phyloP scores from a whole-genome alignment of 2,888 invertebrate genomes.

The Resseliella maxima region DNA sequence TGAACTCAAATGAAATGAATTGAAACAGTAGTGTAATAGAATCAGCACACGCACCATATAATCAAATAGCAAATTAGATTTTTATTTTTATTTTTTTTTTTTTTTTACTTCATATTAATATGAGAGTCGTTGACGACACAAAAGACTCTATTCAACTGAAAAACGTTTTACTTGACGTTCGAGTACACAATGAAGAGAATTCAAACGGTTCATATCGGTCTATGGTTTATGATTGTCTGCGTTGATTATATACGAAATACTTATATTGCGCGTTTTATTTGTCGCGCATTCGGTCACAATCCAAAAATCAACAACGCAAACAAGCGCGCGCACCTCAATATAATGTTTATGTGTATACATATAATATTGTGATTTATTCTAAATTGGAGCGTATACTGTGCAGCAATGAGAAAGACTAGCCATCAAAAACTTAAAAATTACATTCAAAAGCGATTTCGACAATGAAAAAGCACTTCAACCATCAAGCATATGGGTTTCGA shows the following conservation, averaged over 20 bases:
- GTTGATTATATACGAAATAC: conserved; percentile 24
- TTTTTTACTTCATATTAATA: not conserved
- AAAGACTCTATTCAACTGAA: not conserved
- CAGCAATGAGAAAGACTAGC: not conserved
- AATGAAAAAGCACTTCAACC: not conserved
- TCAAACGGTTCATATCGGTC: not conserved
- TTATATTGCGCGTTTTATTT: conserved; percentile 23
- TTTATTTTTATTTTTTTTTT: not conserved
- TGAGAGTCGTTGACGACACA: not conserved
- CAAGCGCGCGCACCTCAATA: not conserved
- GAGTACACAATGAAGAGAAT: not conserved
- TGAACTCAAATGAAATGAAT: not conserved
- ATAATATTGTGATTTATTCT: conserved; percentile 3
- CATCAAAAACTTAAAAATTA: not conserved
- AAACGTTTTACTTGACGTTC: not conserved
- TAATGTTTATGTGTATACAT: not conserved
- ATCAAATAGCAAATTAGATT: not conserved
- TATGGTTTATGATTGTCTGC: no score
- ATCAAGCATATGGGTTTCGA: not conserved
- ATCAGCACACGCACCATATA: not conserved
- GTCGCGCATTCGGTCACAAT: not conserved
- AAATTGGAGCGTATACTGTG: not conserved
- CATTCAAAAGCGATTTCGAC: not conserved
- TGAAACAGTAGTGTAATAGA: not conserved
- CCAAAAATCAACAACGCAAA: not conserved